These are phyloP conservation scores for Rhipidura dahli DNA, from an alignment of 2,113 vertebrate species.

Conservation along the genomic window DNA sequence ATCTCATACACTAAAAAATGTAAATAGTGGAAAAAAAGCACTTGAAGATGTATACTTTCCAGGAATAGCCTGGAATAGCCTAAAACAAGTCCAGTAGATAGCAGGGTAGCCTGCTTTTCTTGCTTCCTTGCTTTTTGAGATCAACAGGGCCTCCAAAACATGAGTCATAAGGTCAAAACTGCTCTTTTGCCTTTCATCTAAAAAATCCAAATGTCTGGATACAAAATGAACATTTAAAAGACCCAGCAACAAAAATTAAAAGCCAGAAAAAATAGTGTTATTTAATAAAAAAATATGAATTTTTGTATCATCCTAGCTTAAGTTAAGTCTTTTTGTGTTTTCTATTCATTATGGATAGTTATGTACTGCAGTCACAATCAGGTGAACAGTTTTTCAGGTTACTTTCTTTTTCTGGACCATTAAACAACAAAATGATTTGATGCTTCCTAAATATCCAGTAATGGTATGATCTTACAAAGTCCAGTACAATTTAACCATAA, in stretches of 20 bases:
- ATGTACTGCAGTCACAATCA: background rate
- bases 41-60: background rate
- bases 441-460: background rate
- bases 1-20: background rate
- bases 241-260: background rate
- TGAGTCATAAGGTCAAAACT: background rate
- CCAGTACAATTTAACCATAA: background rate
- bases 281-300: background rate
- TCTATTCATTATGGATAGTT: background rate
- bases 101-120: background rate
- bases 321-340: background rate
- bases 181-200: background rate
- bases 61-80: background rate
- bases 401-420: background rate
- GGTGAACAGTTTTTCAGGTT: background rate
- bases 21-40: background rate
- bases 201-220: background rate
- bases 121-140: background rate
- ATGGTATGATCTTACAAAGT: background rate
- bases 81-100: background rate
- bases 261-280: rapidly evolving
- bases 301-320: background rate
- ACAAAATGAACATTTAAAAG: background rate
- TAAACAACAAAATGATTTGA: background rate
- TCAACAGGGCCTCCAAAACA: background rate